Percentiles rank a stretch among this genome's conserved stretches.
Evolutionary conservation across 2,888 invertebrate species (phyloP).

Genomic region (Brachypalpus laphriformis): DNA sequence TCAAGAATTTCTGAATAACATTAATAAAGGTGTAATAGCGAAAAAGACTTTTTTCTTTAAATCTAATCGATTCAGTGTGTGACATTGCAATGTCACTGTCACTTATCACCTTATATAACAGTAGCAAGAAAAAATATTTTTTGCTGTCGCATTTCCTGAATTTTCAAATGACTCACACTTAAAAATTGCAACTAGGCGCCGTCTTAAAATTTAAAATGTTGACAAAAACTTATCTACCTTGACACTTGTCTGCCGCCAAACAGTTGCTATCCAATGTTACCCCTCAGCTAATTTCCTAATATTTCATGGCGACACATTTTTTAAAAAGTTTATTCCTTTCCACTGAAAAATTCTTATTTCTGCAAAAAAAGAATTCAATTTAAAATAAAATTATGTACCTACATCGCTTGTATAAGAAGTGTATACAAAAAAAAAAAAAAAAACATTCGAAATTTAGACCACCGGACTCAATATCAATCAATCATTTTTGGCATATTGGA

Average conservation of each 20-base stretch:
- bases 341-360: not conserved
- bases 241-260: not conserved
- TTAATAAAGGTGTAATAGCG: too few relatives aligned
- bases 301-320: not conserved
- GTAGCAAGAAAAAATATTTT: not conserved
- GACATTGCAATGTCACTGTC: not conserved
- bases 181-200: not conserved
- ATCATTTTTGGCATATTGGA: constrained; percentile 48
- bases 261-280: not conserved
- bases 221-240: not conserved
- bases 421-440: not conserved
- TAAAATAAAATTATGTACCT: not conserved
- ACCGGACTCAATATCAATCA: constrained; percentile 49
- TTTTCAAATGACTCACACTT: not conserved
- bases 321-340: not conserved
- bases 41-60: too few relatives aligned
- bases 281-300: not conserved
- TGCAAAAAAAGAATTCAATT: not conserved
- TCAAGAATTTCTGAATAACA: not conserved
- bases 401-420: not conserved
- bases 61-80: too few relatives aligned
- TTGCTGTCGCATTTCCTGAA: not conserved
- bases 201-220: not conserved
- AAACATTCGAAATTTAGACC: constrained; percentile 58
- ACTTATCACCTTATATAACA: not conserved